Evolutionary conservation across 2,888 invertebrate genomes (phyloP).

Genomic region (Thymelicus sylvestris): DNA sequence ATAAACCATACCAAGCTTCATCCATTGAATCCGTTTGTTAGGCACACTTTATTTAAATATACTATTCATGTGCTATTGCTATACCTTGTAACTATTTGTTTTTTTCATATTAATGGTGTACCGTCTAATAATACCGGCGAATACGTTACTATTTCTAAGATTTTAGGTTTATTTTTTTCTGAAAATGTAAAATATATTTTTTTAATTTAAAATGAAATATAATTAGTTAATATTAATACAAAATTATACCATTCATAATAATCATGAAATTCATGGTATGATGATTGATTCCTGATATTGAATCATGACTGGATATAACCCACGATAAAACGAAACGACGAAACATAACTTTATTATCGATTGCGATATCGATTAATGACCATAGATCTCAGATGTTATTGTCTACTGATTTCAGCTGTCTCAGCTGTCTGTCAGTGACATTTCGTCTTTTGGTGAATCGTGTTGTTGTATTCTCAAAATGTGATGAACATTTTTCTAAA

Average conservation of each 20-base stretch:
- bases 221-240: no score
- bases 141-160: no score
- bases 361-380: slow-evolving; percentile 66
- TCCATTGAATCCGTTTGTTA: neutral
- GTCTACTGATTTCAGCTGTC: slow-evolving; percentile 75
- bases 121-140: no score
- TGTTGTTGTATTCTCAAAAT: slow-evolving; percentile 48
- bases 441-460: slow-evolving; percentile 62
- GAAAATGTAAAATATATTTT: neutral
- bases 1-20: neutral
- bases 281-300: no score
- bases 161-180: neutral
- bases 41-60: neutral
- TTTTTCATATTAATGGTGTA: no score
- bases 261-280: no score
- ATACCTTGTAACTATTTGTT: neutral
- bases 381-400: slow-evolving; percentile 66
- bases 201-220: no score
- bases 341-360: slow-evolving; percentile 50
- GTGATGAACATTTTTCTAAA: slow-evolving; percentile 38
- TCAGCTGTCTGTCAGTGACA: slow-evolving; percentile 71
- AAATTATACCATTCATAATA: no score
- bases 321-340: no score
- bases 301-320: no score
- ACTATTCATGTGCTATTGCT: no score